A percentile compares a stretch with the other conserved stretches of the same genome.
phyloP scores from a whole-genome alignment of 2,888 invertebrate genomes.

The Ditula angustiorana region DNA sequence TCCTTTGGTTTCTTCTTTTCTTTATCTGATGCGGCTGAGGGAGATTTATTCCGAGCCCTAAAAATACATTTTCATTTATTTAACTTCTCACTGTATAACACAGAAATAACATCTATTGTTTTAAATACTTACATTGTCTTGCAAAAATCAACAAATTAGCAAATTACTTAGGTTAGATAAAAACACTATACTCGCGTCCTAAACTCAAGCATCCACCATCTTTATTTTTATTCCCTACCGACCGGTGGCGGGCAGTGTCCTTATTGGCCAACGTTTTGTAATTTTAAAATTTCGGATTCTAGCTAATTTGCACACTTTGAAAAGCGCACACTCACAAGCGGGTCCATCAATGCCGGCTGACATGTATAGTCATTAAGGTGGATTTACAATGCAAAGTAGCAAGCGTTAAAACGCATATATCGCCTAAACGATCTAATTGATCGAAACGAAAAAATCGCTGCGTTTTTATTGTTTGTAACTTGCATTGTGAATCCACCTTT shows the following conservation, averaged over 20 bases:
- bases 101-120: background rate
- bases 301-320: background rate
- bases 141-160: slow-evolving; percentile 7
- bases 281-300: slow-evolving; percentile 20
- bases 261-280: background rate
- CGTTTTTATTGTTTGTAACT: too few relatives aligned
- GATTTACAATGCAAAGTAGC: too few relatives aligned
- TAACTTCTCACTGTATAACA: slow-evolving; percentile 33
- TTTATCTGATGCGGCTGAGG: slow-evolving; percentile 89
- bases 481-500: too few relatives aligned
- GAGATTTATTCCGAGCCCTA: slow-evolving; percentile 92
- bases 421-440: too few relatives aligned
- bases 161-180: too few relatives aligned
- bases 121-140: slow-evolving; percentile 26
- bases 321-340: background rate
- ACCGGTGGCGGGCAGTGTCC: slow-evolving; percentile 5
- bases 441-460: too few relatives aligned
- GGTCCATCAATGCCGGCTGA: background rate
- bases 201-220: slow-evolving; percentile 16
- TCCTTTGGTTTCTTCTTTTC: slow-evolving; percentile 88
- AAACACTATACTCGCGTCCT: background rate
- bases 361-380: background rate
- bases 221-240: background rate
- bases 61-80: slow-evolving; percentile 42
- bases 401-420: too few relatives aligned